Percentiles rank a stretch among this genome's conserved stretches.
Conservation (phyloP, 1,140 invertebrate species). For the Zeugodacus cucurbitae region DNA sequence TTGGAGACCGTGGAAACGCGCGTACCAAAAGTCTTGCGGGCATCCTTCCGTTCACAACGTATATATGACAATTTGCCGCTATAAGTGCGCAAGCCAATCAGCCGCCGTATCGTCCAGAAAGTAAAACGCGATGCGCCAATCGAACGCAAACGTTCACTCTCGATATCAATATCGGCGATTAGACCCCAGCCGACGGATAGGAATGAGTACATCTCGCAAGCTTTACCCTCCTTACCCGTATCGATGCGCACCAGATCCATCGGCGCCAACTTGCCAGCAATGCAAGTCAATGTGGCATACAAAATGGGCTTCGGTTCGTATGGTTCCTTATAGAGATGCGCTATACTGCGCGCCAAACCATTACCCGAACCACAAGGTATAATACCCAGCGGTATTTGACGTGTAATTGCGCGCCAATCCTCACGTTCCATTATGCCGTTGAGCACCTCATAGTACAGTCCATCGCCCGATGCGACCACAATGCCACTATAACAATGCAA, state of each 20-base stretch:
- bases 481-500: conserved; percentile 77
- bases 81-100: conserved; percentile 78
- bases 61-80: conserved; percentile 77
- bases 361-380: conserved; percentile 97
- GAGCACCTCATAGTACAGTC: conserved; percentile 91
- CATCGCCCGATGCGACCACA: conserved; percentile 93
- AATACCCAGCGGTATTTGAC: conserved; percentile 83
- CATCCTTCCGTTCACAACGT: conserved; percentile 52
- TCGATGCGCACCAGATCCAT: conserved; percentile 91
- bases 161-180: conserved; percentile 96
- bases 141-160: conserved; percentile 89
- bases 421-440: conserved; percentile 89
- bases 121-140: conserved; percentile 92
- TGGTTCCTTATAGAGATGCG: conserved; percentile 81
- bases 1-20: background rate
- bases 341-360: conserved; percentile 89
- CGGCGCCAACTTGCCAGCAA: conserved; percentile 78
- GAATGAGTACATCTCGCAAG: conserved; percentile 84
- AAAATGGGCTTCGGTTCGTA: conserved; percentile 81
- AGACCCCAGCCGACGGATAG: conserved; percentile 95
- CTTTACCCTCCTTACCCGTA: conserved; percentile 70
- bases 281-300: conserved; percentile 82
- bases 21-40: background rate
- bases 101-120: conserved; percentile 85
- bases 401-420: conserved; percentile 85